Evolutionary conservation across 1,140 invertebrate genomes (phyloP).

Genomic region (Leptinotarsa lineolata): DNA sequence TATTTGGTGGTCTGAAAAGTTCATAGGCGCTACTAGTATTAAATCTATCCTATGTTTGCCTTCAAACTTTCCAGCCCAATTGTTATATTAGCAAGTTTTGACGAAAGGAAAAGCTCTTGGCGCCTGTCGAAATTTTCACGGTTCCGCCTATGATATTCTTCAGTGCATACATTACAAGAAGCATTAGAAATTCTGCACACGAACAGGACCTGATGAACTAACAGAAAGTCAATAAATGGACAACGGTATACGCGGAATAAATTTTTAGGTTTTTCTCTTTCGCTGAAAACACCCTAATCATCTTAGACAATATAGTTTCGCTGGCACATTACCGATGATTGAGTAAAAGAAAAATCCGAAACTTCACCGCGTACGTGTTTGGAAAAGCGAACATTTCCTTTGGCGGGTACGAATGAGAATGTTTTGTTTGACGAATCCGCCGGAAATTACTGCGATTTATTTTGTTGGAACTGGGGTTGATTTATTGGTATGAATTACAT

Average conservation of each 20-base stretch:
- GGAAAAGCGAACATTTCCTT: conserved; percentile 7
- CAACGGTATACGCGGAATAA: not conserved
- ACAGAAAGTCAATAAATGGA: conserved; percentile 23
- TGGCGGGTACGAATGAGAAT: not conserved
- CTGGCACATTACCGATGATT: conserved; percentile 16
- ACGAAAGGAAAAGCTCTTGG: too few relatives aligned
- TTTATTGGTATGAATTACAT: too few relatives aligned
- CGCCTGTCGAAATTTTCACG: not conserved
- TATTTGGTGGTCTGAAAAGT: too few relatives aligned
- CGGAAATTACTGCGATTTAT: conserved; percentile 3
- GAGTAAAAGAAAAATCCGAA: conserved; percentile 16
- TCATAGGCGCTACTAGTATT: too few relatives aligned
- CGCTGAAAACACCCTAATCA: conserved; percentile 10
- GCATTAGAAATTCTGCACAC: conserved; percentile 18
- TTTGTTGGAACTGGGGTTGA: too few relatives aligned
- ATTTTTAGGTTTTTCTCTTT: conserved; percentile 19
- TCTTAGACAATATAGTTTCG: conserved; percentile 26
- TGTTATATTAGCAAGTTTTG: not conserved
- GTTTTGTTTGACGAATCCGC: not conserved
- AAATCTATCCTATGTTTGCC: too few relatives aligned
- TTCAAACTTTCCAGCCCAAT: too few relatives aligned
- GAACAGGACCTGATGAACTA: conserved; percentile 16
- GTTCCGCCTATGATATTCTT: not conserved
- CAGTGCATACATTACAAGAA: conserved; percentile 16
- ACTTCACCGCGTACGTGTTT: conserved; percentile 4